Percentiles rank a stretch among this genome's conserved stretches.
Evolutionary conservation across 2,888 invertebrate genomes (phyloP).

Genomic region (Diarsia rubi): DNA sequence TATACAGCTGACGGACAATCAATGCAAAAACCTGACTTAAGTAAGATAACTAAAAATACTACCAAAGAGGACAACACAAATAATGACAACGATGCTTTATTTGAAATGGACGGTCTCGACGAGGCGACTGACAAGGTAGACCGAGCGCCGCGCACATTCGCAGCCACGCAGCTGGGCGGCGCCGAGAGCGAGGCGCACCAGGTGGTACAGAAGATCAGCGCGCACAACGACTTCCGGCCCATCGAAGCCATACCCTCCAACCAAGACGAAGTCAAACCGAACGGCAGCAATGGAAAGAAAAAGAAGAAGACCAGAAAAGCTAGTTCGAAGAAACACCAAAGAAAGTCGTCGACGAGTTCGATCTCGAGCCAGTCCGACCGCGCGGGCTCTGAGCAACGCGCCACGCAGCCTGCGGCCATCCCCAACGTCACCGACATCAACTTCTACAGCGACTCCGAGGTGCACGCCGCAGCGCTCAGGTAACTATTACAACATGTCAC

Average conservation of each 20-base stretch:
- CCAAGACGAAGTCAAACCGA: conserved; percentile 89
- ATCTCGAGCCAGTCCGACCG: conserved; percentile 89
- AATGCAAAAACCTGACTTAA: conserved; percentile 91
- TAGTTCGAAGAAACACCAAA: conserved; percentile 94
- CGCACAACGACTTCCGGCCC: conserved; percentile 92
- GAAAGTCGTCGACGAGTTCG: conserved; percentile 92
- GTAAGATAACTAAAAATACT: conserved; percentile 86
- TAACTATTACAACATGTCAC: conserved; percentile 74
- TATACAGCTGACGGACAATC: conserved; percentile 91
- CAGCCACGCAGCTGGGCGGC: conserved; percentile 89
- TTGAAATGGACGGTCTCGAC: conserved; percentile 93
- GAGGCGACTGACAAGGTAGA: conserved; percentile 89
- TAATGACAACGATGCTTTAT: conserved; percentile 91
- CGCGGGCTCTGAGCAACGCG: conserved; percentile 86
- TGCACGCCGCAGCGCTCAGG: conserved; percentile 92
- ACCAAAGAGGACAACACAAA: conserved; percentile 80
- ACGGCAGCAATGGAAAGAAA: conserved; percentile 92
- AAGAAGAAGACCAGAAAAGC: conserved; percentile 95
- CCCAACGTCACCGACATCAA: conserved; percentile 87
- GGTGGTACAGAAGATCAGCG: conserved; percentile 91
- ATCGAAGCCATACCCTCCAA: conserved; percentile 84
- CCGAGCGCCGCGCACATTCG: conserved; percentile 89
- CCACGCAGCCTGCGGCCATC: conserved; percentile 79
- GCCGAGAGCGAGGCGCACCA: conserved; percentile 88
- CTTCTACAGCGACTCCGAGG: conserved; percentile 98